Evolutionary conservation across 2,888 invertebrate species (phyloP).

Genomic region (Mythimna lalbum): DNA sequence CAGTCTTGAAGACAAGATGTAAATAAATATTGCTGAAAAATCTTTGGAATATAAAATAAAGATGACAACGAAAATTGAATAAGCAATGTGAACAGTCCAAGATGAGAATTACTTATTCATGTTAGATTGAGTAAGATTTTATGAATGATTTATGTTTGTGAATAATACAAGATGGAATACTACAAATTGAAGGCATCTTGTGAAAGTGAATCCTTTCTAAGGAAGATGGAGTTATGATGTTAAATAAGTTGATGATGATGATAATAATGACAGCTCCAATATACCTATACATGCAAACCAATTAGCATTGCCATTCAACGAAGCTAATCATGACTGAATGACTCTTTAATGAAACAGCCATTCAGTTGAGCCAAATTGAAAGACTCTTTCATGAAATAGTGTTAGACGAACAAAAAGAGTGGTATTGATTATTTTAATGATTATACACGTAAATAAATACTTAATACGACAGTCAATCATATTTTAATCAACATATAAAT

Average conservation of each 20-base stretch:
- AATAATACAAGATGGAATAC: constrained; percentile 14
- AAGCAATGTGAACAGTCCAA: constrained; percentile 17
- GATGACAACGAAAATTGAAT: not conserved
- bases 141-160: constrained; percentile 21
- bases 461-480: no score
- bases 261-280: not conserved
- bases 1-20: constrained; percentile 8
- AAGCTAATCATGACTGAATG: no score
- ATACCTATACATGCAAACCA: not conserved
- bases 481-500: no score
- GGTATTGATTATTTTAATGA: no score
- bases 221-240: not conserved
- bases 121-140: constrained; percentile 13
- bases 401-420: no score
- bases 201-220: not conserved
- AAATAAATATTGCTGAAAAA: not conserved
- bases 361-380: no score
- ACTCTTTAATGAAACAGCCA: no score
- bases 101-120: constrained; percentile 24
- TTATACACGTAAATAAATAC: no score
- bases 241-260: not conserved
- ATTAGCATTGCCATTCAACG: not conserved
- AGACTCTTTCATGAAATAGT: no score
- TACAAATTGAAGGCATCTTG: not conserved
- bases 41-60: not conserved